These are phyloP conservation scores for Zeuzera pyrina DNA, from an alignment of 2,888 invertebrate genomes.

Conservation along the genomic window DNA sequence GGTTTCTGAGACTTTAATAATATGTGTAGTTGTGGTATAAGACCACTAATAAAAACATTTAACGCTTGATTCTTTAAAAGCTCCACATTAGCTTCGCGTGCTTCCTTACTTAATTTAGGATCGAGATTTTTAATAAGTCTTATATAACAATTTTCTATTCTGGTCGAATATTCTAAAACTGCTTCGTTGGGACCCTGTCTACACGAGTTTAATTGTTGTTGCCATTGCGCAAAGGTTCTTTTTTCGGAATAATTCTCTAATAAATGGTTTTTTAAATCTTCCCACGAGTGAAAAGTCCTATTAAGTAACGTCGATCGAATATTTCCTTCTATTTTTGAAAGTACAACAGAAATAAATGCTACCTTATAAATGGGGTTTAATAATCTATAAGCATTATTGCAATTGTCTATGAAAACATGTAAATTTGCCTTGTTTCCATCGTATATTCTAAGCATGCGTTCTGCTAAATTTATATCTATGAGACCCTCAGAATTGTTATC, in stretches of 20 bases:
- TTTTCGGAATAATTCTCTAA: constrained; percentile 7
- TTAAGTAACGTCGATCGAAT: too few species aligned
- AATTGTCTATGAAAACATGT: too few species aligned
- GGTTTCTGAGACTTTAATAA: not conserved
- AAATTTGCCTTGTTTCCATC: too few species aligned
- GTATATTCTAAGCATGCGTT: too few species aligned
- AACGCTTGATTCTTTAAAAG: not conserved
- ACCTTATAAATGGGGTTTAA: too few species aligned
- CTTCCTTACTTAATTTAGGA: constrained; percentile 6
- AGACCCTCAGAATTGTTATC: too few species aligned
- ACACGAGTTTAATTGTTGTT: constrained; percentile 13
- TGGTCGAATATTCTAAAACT: constrained; percentile 8
- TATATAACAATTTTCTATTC: constrained; percentile 11
- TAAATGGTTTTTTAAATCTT: constrained; percentile 4
- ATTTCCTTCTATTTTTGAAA: too few species aligned
- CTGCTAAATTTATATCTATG: too few species aligned
- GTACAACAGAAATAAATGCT: too few species aligned
- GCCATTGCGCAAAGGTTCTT: constrained; percentile 8
- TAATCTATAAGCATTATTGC: too few species aligned
- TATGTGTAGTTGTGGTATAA: not conserved
- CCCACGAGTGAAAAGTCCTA: not conserved
- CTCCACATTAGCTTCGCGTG: not conserved
- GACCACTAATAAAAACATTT: not conserved
- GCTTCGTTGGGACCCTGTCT: constrained; percentile 8
- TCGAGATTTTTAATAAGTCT: constrained; percentile 12